Percentiles rank a stretch among this genome's conserved stretches.
Conservation (phyloP, 2,888 invertebrate species). For the Zelleria hepariella region DNA sequence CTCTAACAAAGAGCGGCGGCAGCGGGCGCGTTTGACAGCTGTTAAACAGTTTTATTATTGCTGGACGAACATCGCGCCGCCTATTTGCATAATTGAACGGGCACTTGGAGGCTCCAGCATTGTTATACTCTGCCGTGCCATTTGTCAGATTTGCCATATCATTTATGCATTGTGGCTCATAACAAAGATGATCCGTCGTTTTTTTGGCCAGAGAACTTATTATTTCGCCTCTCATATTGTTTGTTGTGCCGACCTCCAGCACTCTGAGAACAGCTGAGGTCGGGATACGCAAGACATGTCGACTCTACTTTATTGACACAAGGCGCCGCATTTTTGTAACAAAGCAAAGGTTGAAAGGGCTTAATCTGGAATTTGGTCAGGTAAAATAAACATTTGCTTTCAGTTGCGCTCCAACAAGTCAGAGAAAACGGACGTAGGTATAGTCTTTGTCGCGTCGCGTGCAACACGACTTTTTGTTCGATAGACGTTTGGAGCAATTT, state of each 20-base stretch:
- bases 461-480: slow-evolving; percentile 3
- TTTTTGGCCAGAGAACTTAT: slow-evolving; percentile 66
- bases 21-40: slow-evolving; percentile 54
- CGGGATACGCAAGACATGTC: slow-evolving; percentile 46
- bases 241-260: slow-evolving; percentile 50
- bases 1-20: slow-evolving; percentile 29
- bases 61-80: slow-evolving; percentile 58
- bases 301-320: slow-evolving; percentile 47
- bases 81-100: slow-evolving; percentile 74
- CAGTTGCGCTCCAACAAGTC: slow-evolving; percentile 36
- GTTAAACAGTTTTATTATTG: slow-evolving; percentile 71
- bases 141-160: slow-evolving; percentile 70
- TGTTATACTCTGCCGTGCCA: slow-evolving; percentile 70
- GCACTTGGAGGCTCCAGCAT: slow-evolving; percentile 68
- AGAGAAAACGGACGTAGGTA: slow-evolving; percentile 18
- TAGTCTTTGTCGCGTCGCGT: slow-evolving; percentile 18
- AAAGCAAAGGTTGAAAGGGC: slow-evolving; percentile 42
- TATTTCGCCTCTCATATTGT: slow-evolving; percentile 62
- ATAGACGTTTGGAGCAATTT: background rate
- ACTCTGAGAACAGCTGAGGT: slow-evolving; percentile 40
- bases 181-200: slow-evolving; percentile 55
- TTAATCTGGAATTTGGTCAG: slow-evolving; percentile 57
- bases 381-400: slow-evolving; percentile 50
- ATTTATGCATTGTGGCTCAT: slow-evolving; percentile 69
- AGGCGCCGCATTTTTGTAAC: slow-evolving; percentile 50